Base-by-base conservation (phyloP, 2,113 vertebrate genomes). In the Pseudolaguvia tuberculata region DNA sequence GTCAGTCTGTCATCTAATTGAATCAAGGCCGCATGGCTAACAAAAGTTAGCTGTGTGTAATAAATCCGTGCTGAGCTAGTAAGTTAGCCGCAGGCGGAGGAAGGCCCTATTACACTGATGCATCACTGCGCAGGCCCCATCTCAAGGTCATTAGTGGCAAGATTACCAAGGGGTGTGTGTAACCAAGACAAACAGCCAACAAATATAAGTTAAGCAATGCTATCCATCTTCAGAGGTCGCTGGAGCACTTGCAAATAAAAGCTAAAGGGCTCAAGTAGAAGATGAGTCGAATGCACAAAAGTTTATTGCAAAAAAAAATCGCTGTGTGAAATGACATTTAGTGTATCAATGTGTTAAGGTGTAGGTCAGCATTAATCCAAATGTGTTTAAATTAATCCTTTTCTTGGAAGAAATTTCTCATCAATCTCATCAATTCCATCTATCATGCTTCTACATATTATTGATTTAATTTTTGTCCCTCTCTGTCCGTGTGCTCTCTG, bases 101-200 rank as follows among this genome's bases (percentile, higher is more conserved):
- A 82, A 82, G 84, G 85, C 45, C 23, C 69, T 78, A 55, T 77
- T 71, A 78, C 69, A 50, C 56, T 62, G 74, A 83, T 84, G 74
- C 77, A 73, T 73, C 42, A 55, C 70, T 35, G 63, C 17, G 35
- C 65, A 20, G 15, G 48, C n/a, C 74, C 70, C 73, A 73, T 78
- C 70, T 70, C 84, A 88, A 87, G 81, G 86, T 88, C 82, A 87
- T 85, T 85, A 87, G 84, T n/a, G n/a, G 71, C 29, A 48, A 61
- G 73, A 72, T 80, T 72, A 77, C 75, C 39, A 57, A 73, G 75
- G 66, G 78, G 82, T 75, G 12, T 56, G 68, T 74, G 52, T 76
- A 89, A 85, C 75, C 73, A 82, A 88, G 88, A 91, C 86, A 90
- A 90, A 88, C 82, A 78, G 78, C 82, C 83, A 84, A 86, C 82